A percentile compares a stretch with the other conserved stretches of the same genome.
These are phyloP conservation scores for Alitta virens DNA, from an alignment of 2,888 invertebrate species.

Conservation along the genomic window DNA sequence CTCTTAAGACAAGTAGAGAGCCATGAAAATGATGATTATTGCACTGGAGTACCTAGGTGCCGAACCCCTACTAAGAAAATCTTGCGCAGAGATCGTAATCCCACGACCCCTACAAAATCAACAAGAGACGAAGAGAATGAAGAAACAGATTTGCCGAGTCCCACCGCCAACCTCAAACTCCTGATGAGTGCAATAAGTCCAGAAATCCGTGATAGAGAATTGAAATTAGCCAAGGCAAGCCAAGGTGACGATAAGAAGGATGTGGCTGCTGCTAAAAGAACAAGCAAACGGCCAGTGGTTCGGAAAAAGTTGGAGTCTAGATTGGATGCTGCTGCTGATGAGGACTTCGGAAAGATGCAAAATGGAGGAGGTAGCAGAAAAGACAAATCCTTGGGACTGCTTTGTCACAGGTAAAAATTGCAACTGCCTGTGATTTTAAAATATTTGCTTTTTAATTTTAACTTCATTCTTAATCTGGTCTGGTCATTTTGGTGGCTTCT, in stretches of 20 bases:
- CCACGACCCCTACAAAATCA: conserved; percentile 17
- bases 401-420: conserved; percentile 56
- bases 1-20: too few relatives aligned
- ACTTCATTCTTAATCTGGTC: too few relatives aligned
- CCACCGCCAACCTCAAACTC: conserved; percentile 69
- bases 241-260: background rate
- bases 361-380: conserved; percentile 36
- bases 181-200: conserved; percentile 66
- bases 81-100: background rate
- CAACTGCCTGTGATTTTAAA: too few relatives aligned
- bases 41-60: too few relatives aligned
- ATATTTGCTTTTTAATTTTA: too few relatives aligned
- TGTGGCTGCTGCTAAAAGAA: background rate
- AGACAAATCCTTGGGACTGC: conserved; percentile 52
- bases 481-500: too few relatives aligned
- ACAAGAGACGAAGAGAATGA: background rate
- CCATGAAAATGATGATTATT: too few relatives aligned
- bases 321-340: background rate
- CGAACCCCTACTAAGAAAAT: too few relatives aligned
- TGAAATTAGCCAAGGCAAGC: conserved; percentile 5
- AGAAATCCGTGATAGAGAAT: conserved; percentile 43
- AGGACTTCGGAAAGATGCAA: background rate
- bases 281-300: background rate
- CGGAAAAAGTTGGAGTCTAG: background rate
- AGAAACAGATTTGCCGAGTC: conserved; percentile 61